phyloP scores from a whole-genome alignment of 2,888 invertebrate species.

The Euplexia lucipara region DNA sequence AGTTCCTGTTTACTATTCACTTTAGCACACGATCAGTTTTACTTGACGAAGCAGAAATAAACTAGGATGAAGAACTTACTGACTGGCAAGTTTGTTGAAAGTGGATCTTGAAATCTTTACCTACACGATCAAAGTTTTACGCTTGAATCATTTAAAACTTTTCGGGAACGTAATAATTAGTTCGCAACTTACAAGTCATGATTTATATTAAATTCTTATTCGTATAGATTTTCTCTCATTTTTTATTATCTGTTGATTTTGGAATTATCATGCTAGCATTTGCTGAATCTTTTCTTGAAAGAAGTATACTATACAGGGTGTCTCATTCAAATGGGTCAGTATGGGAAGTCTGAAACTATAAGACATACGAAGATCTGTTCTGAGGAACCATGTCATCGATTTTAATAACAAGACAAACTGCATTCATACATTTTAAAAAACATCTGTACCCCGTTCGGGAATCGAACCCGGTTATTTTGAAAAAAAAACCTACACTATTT shows the following conservation, averaged over 20 bases:
- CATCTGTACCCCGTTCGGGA: too few species aligned
- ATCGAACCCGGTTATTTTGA: too few species aligned
- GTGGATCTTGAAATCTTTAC: slow-evolving; percentile 23
- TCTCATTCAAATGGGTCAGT: too few species aligned
- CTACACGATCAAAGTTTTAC: slow-evolving; percentile 8
- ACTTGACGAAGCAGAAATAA: slow-evolving; percentile 29
- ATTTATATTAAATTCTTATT: slow-evolving; percentile 32
- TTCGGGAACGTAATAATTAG: slow-evolving; percentile 29
- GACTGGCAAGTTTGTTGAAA: slow-evolving; percentile 11
- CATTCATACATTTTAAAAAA: too few species aligned
- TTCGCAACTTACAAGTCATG: slow-evolving; percentile 35
- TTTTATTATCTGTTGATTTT: slow-evolving; percentile 12
- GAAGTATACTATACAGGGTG: too few species aligned
- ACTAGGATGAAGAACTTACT: slow-evolving; percentile 28
- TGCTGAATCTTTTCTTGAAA: too few species aligned
- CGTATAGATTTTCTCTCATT: too few species aligned
- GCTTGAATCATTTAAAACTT: slow-evolving; percentile 11
- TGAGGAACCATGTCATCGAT: too few species aligned
- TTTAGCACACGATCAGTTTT: slow-evolving; percentile 44
- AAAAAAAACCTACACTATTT: too few species aligned
- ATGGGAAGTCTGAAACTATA: too few species aligned
- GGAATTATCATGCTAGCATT: background rate
- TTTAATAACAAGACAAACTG: too few species aligned
- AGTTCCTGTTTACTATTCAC: slow-evolving; percentile 37
- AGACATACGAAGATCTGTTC: too few species aligned